Evolutionary conservation across 2,797 vertebrate genomes (phyloP).

Genomic region (Fistularia tabacaria): DNA sequence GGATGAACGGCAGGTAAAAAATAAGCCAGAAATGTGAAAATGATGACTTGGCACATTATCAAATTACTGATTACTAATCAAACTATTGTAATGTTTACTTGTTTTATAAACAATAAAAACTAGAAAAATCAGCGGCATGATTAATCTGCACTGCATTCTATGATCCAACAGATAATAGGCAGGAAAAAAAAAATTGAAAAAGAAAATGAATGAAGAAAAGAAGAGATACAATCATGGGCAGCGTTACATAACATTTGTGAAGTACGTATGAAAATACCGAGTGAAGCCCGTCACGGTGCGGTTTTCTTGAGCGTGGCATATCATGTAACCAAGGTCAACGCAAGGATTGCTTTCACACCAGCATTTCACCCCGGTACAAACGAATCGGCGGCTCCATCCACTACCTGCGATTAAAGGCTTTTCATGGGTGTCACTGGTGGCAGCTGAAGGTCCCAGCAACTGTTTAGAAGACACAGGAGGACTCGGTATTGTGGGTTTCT

Average conservation of each 20-base stretch:
- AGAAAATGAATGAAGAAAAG: no score
- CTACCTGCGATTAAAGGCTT: conserved; percentile 8
- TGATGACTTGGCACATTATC: no score
- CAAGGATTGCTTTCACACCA: conserved; percentile 21
- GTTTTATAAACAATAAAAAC: no score
- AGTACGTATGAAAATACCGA: conserved; percentile 7
- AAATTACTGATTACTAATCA: no score
- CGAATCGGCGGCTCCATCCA: conserved; percentile 16
- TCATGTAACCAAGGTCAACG: conserved; percentile 25
- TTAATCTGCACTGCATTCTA: no score
- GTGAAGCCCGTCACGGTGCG: conserved; percentile 12
- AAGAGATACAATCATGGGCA: conserved; percentile 25
- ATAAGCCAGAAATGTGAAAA: no score
- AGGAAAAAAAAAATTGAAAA: no score
- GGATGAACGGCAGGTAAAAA: no score
- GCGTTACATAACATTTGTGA: conserved; percentile 20
- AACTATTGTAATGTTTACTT: no score
- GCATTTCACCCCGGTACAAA: conserved; percentile 22
- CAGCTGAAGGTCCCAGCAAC: conserved; percentile 23
- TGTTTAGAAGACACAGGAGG: conserved; percentile 15
- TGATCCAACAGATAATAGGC: no score
- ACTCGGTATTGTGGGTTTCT: conserved; percentile 4
- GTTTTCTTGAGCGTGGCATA: conserved; percentile 1
- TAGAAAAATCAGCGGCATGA: no score
- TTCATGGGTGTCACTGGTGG: conserved; percentile 12